Percentiles rank a stretch among this genome's conserved stretches.
These are phyloP conservation scores for Myotis vivesi DNA, from an alignment of 2,797 vertebrate genomes.

Conservation along the genomic window DNA sequence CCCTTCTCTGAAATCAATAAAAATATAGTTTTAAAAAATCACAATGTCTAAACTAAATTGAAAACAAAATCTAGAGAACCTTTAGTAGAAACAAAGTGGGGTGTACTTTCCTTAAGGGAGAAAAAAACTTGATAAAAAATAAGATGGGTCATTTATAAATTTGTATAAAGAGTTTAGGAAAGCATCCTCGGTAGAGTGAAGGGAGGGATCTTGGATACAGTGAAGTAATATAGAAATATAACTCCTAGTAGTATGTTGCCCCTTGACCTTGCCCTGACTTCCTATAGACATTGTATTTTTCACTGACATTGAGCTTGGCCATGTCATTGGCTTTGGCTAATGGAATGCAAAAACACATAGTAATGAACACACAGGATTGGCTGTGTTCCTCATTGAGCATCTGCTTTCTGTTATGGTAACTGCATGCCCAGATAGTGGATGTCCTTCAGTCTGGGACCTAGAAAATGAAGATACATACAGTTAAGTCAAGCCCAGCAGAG, in stretches of 20 bases:
- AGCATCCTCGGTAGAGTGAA: neutral
- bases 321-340: neutral
- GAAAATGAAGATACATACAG: neutral
- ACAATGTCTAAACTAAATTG: neutral
- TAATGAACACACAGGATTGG: neutral
- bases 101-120: neutral
- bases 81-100: neutral
- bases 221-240: neutral
- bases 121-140: neutral
- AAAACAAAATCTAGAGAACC: neutral
- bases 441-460: neutral
- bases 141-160: neutral
- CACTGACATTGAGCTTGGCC: neutral
- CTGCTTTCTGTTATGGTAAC: neutral
- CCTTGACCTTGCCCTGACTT: neutral
- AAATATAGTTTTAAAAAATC: no score
- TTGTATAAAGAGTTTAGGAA: neutral
- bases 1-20: no score
- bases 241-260: no score
- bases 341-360: neutral
- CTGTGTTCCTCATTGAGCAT: neutral
- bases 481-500: neutral
- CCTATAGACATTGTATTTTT: neutral
- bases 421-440: neutral
- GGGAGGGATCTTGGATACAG: neutral